Percentiles rank a stretch among this genome's conserved stretches.
These are phyloP conservation scores for Syngnathus scovelli DNA, from an alignment of 2,113 vertebrate genomes.

Conservation along the genomic window DNA sequence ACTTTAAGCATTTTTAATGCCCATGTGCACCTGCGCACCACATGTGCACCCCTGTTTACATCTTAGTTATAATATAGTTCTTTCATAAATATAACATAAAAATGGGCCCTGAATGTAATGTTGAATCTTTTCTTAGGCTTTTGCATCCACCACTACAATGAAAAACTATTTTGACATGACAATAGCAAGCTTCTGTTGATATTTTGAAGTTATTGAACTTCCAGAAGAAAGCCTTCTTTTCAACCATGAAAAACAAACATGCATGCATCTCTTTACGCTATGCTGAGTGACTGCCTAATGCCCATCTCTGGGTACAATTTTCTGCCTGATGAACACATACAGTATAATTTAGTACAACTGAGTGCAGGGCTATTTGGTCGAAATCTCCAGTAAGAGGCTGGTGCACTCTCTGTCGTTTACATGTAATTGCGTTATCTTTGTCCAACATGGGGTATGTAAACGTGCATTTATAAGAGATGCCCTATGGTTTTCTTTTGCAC, in stretches of 20 bases:
- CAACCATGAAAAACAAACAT: conserved; percentile 10
- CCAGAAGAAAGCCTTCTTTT: conserved; percentile 5
- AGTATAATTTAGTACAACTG: conserved; percentile 27
- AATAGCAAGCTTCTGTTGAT: conserved; percentile 1
- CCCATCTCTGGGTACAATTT: conserved; percentile 14
- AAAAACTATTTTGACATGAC: background rate
- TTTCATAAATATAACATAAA: background rate
- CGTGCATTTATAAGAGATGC: conserved; percentile 33
- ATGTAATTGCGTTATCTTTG: conserved; percentile 39
- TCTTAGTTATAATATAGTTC: background rate
- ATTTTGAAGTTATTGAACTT: conserved; percentile 17
- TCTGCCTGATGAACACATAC: conserved; percentile 30
- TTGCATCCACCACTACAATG: background rate
- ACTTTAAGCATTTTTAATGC: background rate
- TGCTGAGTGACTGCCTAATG: conserved; percentile 24
- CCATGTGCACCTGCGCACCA: background rate
- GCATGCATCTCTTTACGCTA: conserved; percentile 5
- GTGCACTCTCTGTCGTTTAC: conserved; percentile 26
- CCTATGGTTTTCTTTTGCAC: conserved; percentile 15
- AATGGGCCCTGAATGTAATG: background rate
- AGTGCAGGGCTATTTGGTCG: conserved; percentile 22
- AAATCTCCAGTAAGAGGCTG: conserved; percentile 24
- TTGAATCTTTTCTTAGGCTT: background rate
- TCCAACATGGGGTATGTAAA: conserved; percentile 3
- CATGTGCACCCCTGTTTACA: background rate